Evolutionary conservation across 2,888 invertebrate species (phyloP).

Genomic region (Scelioninae gen. 2): DNA sequence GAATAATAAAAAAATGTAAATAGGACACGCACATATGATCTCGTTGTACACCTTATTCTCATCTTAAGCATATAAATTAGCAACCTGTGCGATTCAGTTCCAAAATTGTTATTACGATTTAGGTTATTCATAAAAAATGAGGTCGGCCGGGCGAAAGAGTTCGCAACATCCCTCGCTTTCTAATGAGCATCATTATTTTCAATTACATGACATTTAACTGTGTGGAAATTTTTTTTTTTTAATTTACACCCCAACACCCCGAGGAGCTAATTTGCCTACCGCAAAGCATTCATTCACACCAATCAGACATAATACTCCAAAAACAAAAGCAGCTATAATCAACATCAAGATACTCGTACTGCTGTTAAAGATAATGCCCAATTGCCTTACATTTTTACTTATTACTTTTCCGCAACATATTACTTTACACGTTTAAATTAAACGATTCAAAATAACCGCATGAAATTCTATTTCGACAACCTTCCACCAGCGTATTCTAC

Average conservation of each 20-base stretch:
- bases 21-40: background rate
- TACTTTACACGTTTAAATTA: no score
- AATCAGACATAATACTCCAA: background rate
- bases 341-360: no score
- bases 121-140: constrained; percentile 28
- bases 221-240: constrained; percentile 16
- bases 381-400: no score
- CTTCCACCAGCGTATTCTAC: no score
- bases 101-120: constrained; percentile 25
- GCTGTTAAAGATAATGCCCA: no score
- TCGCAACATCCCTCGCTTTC: constrained; percentile 29
- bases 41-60: background rate
- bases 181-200: constrained; percentile 53
- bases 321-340: no score
- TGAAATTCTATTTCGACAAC: no score
- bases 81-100: no score
- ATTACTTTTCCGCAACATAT: no score
- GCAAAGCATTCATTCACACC: constrained; percentile 12
- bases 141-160: constrained; percentile 30
- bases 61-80: constrained; percentile 5
- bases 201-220: constrained; percentile 23
- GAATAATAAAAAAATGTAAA: constrained; percentile 2
- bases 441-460: no score
- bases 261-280: constrained; percentile 26
- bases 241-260: constrained; percentile 13